Evolutionary conservation across 2,888 invertebrate genomes (phyloP), one percentile per base, ranked within the genome.

Genomic region (Parnassius smintheus): DNA sequence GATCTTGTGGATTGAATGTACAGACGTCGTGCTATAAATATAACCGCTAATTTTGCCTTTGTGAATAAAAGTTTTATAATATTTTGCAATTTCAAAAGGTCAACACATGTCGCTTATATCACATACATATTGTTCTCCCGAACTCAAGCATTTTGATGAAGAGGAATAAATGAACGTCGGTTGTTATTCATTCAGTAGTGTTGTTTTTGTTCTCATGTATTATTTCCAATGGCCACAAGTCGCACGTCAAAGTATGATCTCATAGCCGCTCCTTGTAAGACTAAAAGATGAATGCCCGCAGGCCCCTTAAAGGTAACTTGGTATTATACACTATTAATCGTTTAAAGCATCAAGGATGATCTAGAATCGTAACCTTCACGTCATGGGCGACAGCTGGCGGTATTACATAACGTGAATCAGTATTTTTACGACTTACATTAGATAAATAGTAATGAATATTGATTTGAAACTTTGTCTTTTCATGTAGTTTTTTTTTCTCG

Each of bases 211-310:
- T 42, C 57, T 25, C 44, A 18, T 11, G 35, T 55, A 45, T 51
- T 54, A 46, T 63, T 67, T 65, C 56, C 56, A 59, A 61, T 56
- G 50, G 54, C 48, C 56, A 55, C 51, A 55, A 51, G 57, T 50
- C 56, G 48, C 18, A 22, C 56, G 53, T 61, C 56, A 44, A 64
- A 54, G 65, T n/a, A 65, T 70, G 68, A 70, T 63, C 64, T 67
- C 68, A 68, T 60, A 62, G 67, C 56, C 66, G 59, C 66, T 65
- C 67, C 68, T 67, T 67, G 45, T 52, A 59, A 55, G 59, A 66
- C 45, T 56, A 51, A 62, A 46, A 56, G 54, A 48, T 48, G 54
- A 48, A 58, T 50, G 41, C 60, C 54, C 56, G 64, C 49, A 59
- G 60, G 63, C 63, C 63, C 50, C 63, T 59, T 59, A 46, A 59